phyloP scores from a whole-genome alignment of 2,888 invertebrate species.

The Nephrocerus scutellatus region DNA sequence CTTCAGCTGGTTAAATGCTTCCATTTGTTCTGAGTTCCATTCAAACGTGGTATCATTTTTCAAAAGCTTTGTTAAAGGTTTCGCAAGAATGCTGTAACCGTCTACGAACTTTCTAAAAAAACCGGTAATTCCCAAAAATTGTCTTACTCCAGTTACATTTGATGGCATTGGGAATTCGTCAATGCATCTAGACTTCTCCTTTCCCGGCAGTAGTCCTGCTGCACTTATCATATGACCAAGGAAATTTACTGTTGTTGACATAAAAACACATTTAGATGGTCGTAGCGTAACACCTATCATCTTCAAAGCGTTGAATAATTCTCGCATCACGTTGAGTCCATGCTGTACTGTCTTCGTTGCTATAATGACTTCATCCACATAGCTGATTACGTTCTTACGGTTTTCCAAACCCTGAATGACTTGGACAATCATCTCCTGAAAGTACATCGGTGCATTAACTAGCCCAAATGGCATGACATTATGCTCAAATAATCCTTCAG shows the following conservation, averaged over 20 bases:
- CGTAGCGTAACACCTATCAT: slow-evolving; percentile 11
- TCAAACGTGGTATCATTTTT: slow-evolving; percentile 10
- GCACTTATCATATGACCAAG: slow-evolving; percentile 10
- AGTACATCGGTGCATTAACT: slow-evolving; percentile 31
- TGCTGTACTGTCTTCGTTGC: not conserved
- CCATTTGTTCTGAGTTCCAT: slow-evolving; percentile 5
- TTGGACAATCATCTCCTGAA: slow-evolving; percentile 28
- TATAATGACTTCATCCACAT: slow-evolving; percentile 13
- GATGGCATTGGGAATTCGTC: slow-evolving; percentile 15
- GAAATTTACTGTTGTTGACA: slow-evolving; percentile 8
- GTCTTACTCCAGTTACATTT: slow-evolving; percentile 9
- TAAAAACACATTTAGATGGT: slow-evolving; percentile 15
- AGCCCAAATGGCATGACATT: slow-evolving; percentile 35
- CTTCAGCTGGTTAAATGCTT: slow-evolving; percentile 6
- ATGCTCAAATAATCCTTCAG: slow-evolving; percentile 32
- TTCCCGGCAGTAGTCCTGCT: slow-evolving; percentile 9
- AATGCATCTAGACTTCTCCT: slow-evolving; percentile 11
- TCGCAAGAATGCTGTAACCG: slow-evolving; percentile 7
- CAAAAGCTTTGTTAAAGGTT: slow-evolving; percentile 6
- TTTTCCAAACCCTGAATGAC: slow-evolving; percentile 2
- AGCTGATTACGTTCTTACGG: slow-evolving; percentile 8
- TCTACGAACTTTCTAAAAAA: slow-evolving; percentile 13
- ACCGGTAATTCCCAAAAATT: slow-evolving; percentile 15
- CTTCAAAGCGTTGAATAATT: slow-evolving; percentile 10
- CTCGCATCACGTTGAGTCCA: not conserved